phyloP scores from a whole-genome alignment of 2,797 vertebrate genomes.

The Lagocephalus sceleratus region DNA sequence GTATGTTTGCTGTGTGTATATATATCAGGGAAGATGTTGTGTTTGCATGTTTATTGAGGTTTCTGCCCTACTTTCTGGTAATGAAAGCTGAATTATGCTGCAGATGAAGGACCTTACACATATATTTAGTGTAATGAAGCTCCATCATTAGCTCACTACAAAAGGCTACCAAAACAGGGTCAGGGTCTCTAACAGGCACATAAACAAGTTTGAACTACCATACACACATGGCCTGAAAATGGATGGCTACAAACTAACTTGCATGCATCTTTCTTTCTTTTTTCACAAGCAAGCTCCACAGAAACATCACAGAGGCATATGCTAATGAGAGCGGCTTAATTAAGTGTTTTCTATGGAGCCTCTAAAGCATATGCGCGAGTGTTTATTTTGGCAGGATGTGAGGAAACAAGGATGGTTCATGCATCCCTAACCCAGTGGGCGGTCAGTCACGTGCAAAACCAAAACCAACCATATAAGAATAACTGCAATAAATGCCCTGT shows the following conservation, averaged over 20 bases:
- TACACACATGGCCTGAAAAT: conserved; percentile 27
- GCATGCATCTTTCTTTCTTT: conserved; percentile 9
- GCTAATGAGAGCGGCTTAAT: conserved; percentile 59
- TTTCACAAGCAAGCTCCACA: conserved; percentile 8
- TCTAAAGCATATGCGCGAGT: conserved; percentile 7
- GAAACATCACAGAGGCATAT: conserved; percentile 22
- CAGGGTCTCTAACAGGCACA: conserved; percentile 42
- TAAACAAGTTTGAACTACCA: conserved; percentile 3
- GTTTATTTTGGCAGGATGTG: conserved; percentile 16
- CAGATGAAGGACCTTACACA: conserved; percentile 72
- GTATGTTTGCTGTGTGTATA: conserved; percentile 13
- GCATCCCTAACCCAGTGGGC: background rate
- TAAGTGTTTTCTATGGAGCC: conserved; percentile 42
- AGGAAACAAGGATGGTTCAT: background rate
- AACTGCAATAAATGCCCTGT: too few relatives aligned
- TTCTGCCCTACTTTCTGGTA: conserved; percentile 67
- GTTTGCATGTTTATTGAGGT: conserved; percentile 42
- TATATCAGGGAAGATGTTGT: background rate
- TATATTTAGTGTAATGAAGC: conserved; percentile 66
- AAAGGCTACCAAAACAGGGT: conserved; percentile 69
- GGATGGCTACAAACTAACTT: conserved; percentile 42
- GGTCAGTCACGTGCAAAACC: background rate
- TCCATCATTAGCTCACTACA: conserved; percentile 76
- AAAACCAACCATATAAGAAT: too few relatives aligned
- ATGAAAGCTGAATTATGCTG: conserved; percentile 57